Evolutionary conservation across 2,797 vertebrate genomes (phyloP).

Genomic region (Furcifer pardalis): DNA sequence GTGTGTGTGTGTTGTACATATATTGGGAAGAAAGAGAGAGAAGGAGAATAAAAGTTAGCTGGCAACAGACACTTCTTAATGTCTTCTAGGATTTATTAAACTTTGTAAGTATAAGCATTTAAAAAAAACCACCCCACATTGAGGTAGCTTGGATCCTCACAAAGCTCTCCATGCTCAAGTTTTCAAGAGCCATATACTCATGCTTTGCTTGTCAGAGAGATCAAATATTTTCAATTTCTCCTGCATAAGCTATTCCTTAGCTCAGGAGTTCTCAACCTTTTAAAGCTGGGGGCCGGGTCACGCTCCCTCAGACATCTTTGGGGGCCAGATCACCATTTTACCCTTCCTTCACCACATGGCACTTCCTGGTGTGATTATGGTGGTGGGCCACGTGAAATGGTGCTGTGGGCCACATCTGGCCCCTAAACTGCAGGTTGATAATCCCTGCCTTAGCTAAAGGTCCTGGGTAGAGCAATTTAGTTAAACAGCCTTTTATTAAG

Average conservation of each 20-base stretch:
- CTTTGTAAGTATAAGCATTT: background rate
- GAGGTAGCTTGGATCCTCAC: background rate
- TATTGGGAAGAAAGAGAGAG: background rate
- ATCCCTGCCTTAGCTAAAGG: too few species aligned
- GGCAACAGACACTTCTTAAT: background rate
- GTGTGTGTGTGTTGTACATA: background rate
- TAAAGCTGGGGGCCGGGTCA: too few species aligned
- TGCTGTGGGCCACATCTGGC: too few species aligned
- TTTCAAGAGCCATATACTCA: constrained; percentile 1
- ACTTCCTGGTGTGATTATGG: too few species aligned
- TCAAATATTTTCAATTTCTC: constrained; percentile 40
- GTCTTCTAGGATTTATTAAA: constrained; percentile 3
- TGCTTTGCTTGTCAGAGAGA: constrained; percentile 23
- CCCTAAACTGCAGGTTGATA: too few species aligned
- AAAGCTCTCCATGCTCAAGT: background rate
- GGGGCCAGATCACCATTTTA: too few species aligned
- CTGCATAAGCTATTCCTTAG: constrained; percentile 6
- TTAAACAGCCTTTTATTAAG: constrained; percentile 34
- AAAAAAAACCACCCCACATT: background rate
- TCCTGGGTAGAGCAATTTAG: constrained; percentile 38
- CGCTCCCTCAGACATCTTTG: too few species aligned
- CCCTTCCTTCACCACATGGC: too few species aligned
- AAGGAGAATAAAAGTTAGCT: too few species aligned
- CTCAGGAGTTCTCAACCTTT: too few species aligned
- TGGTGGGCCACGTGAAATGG: too few species aligned